These are phyloP conservation scores for Rhadina sibilatrix DNA, from an alignment of 2,113 vertebrate species.

Conservation along the genomic window DNA sequence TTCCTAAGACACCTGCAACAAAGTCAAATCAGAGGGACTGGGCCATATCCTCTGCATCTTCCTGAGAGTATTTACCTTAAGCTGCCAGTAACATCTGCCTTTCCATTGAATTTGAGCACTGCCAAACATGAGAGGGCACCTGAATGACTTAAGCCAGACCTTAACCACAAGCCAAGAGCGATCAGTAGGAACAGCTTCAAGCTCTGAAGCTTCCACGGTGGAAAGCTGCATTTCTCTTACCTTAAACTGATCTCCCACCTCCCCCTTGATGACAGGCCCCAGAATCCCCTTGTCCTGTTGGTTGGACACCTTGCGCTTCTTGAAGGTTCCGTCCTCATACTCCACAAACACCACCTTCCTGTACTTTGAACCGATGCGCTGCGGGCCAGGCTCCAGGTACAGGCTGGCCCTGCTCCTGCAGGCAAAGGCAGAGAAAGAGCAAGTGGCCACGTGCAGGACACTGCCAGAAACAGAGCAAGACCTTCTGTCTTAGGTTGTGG, in stretches of 20 bases:
- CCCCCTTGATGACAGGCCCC: slow-evolving; percentile 90
- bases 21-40: not conserved
- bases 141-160: not conserved
- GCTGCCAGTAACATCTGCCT: not conserved
- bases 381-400: slow-evolving; percentile 73
- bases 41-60: not conserved
- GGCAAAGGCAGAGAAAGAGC: slow-evolving; percentile 2
- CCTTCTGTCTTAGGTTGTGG: too few relatives aligned
- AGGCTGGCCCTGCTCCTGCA: slow-evolving; percentile 68
- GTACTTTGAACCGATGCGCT: slow-evolving; percentile 80
- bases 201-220: not conserved
- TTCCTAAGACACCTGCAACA: not conserved
- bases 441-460: too few relatives aligned
- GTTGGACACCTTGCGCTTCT: slow-evolving; percentile 62
- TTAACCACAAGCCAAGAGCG: not conserved
- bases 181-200: not conserved
- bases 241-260: slow-evolving; percentile 86
- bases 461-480: not conserved
- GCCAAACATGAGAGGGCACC: not conserved
- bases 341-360: slow-evolving; percentile 90
- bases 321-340: slow-evolving; percentile 87
- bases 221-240: slow-evolving; percentile 68
- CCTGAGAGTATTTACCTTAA: not conserved
- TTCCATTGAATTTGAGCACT: not conserved
- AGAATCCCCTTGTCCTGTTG: slow-evolving; percentile 72